Evolutionary conservation across 2,113 vertebrate genomes (phyloP).

Genomic region (Calyptommatus sinebrachiatus): DNA sequence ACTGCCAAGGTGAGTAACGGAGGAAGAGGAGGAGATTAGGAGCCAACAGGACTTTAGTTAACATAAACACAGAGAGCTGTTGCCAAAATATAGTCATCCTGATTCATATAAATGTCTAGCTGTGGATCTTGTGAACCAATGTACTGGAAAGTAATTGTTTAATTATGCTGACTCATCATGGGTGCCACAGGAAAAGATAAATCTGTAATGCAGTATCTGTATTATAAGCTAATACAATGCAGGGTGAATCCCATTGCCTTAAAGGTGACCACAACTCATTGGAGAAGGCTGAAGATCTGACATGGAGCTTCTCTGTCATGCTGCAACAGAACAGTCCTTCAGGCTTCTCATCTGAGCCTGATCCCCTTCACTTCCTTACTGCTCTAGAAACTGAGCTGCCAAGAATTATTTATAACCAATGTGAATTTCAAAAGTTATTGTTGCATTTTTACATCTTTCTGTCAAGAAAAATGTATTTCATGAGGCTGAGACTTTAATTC

Average conservation of each 20-base stretch:
- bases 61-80: not conserved
- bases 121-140: not conserved
- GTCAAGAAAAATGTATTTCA: too few relatives aligned
- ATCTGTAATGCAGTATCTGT: not conserved
- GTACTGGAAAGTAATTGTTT: not conserved
- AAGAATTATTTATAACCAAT: too few relatives aligned
- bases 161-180: not conserved
- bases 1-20: slow-evolving; percentile 28
- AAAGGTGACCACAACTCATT: not conserved
- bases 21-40: not conserved
- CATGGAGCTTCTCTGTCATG: too few relatives aligned
- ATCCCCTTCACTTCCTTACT: too few relatives aligned
- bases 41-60: too few relatives aligned
- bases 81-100: not conserved
- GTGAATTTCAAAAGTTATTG: too few relatives aligned
- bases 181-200: not conserved
- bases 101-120: not conserved
- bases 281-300: too few relatives aligned
- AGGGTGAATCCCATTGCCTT: not conserved
- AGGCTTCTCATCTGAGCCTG: too few relatives aligned
- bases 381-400: too few relatives aligned
- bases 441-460: too few relatives aligned
- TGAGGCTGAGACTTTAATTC: too few relatives aligned
- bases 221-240: not conserved
- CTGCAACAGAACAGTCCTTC: too few relatives aligned